Percentiles rank a stretch among this genome's conserved stretches.
Conservation (phyloP, 2,888 invertebrate genomes). For the Dilophus febrilis region DNA sequence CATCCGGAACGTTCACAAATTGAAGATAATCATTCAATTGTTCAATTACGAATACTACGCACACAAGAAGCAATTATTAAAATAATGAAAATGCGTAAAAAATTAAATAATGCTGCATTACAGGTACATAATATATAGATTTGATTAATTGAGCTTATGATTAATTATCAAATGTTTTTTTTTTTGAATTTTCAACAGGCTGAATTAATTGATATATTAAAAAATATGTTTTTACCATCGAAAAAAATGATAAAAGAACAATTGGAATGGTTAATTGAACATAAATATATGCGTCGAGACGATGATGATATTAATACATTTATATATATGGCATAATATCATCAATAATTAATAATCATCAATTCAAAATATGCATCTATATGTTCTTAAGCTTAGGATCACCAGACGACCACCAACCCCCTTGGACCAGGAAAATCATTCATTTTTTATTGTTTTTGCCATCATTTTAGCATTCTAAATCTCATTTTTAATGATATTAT, state of each 20-base stretch:
- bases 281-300: constrained; percentile 92
- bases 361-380: no score
- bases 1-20: constrained; percentile 90
- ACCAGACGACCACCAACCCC: no score
- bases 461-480: no score
- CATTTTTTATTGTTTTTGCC: no score
- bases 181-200: constrained; percentile 36
- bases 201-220: constrained; percentile 92
- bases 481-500: no score
- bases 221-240: constrained; percentile 98
- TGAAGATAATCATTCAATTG: constrained; percentile 97
- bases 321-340: constrained; percentile 90
- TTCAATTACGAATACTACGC: constrained; percentile 85
- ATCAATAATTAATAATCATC: no score
- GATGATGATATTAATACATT: constrained; percentile 96
- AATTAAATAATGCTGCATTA: constrained; percentile 81
- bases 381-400: no score
- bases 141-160: background rate
- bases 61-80: constrained; percentile 96
- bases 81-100: constrained; percentile 95
- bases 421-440: no score
- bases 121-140: constrained; percentile 37
- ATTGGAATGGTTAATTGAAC: constrained; percentile 98
- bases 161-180: background rate
- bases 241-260: constrained; percentile 99